Evolutionary conservation across 30 jellyfish, hydroid and myxozoan genomes (phyloP).

Genomic region (Chironex yamaguchii): DNA sequence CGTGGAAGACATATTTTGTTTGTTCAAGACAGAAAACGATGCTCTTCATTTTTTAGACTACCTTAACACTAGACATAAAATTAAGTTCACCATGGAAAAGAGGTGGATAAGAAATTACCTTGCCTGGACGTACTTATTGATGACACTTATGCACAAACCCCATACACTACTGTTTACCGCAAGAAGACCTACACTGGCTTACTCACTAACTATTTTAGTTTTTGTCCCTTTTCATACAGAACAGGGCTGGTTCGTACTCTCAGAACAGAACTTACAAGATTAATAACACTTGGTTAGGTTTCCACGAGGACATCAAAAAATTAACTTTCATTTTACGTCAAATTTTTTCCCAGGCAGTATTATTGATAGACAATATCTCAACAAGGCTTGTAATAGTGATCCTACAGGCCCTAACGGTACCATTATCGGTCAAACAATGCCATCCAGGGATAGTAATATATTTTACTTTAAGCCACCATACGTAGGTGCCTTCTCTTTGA

Average conservation of each 20-base stretch:
- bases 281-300: background rate
- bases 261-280: background rate
- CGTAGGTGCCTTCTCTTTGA: too few species aligned
- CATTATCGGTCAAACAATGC: too few species aligned
- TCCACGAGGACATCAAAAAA: background rate
- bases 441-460: too few species aligned
- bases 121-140: background rate
- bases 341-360: too few species aligned
- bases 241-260: constrained; percentile 2
- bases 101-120: background rate
- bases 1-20: background rate
- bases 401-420: too few species aligned
- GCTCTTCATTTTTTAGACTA: background rate
- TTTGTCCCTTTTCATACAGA: background rate
- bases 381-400: too few species aligned
- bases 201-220: constrained; percentile 10
- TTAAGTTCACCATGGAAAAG: constrained; percentile 7
- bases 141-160: background rate
- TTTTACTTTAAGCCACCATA: too few species aligned
- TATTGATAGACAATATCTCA: too few species aligned
- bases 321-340: background rate
- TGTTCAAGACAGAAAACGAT: constrained; percentile 4
- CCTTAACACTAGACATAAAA: background rate
- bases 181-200: background rate
- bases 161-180: background rate